Conservation (phyloP, 2,888 invertebrate species). For the Lasius platythorax region DNA sequence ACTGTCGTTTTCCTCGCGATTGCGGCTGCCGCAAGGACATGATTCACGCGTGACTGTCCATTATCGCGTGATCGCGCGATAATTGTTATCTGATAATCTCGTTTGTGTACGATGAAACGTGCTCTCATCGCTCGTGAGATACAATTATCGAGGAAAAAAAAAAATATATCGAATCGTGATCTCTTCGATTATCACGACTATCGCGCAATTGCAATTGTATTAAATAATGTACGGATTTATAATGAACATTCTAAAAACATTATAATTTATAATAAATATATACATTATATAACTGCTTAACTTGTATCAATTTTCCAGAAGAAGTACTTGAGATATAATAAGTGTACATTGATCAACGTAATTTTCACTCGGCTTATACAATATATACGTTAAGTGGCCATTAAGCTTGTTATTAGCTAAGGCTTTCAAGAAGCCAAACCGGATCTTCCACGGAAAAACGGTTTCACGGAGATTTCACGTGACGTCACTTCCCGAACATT, state of each 20-base stretch:
- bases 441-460: slow-evolving; percentile 20
- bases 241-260: neutral
- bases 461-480: neutral
- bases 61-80: slow-evolving; percentile 19
- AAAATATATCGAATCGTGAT: neutral
- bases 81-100: slow-evolving; percentile 26
- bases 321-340: neutral
- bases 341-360: neutral
- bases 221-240: neutral
- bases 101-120: neutral
- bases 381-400: neutral
- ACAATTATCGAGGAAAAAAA: neutral
- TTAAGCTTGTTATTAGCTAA: slow-evolving; percentile 2
- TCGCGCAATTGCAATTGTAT: neutral
- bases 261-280: neutral
- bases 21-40: neutral
- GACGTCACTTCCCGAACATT: slow-evolving; percentile 13
- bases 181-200: neutral
- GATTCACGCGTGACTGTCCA: slow-evolving; percentile 2
- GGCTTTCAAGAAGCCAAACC: neutral
- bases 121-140: slow-evolving; percentile 17
- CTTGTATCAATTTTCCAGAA: neutral
- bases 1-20: slow-evolving; percentile 20
- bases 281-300: neutral
- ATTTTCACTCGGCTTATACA: neutral